Conservation (phyloP, 1,140 invertebrate genomes). For the Apis laboriosa region DNA sequence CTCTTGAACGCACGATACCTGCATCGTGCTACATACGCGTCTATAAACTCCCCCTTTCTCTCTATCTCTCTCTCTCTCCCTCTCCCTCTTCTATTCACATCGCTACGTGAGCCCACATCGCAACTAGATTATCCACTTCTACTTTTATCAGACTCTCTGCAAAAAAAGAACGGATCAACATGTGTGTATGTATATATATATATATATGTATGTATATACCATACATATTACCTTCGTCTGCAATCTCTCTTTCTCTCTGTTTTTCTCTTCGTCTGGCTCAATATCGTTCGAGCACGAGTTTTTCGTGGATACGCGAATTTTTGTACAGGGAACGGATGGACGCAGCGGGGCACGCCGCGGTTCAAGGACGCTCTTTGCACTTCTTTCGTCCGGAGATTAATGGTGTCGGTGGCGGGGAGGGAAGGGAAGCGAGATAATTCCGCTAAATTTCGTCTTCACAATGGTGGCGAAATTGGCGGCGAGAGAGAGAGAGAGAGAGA, state of each 20-base stretch:
- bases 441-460: conserved; percentile 66
- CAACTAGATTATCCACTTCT: conserved; percentile 10
- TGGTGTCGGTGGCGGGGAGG: conserved; percentile 9
- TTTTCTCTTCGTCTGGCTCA: background rate
- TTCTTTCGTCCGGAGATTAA: conserved; percentile 60
- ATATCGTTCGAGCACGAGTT: background rate
- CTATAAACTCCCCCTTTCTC: background rate
- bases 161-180: background rate
- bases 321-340: conserved; percentile 38
- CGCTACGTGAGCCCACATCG: background rate
- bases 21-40: background rate
- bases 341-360: conserved; percentile 12
- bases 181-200: too few relatives aligned
- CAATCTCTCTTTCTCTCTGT: too few relatives aligned
- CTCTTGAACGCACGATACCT: background rate
- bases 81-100: background rate
- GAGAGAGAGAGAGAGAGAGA: conserved; percentile 13
- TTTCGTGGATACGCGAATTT: conserved; percentile 5
- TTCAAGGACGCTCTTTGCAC: conserved; percentile 27
- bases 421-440: conserved; percentile 61
- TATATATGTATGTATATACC: too few relatives aligned
- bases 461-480: conserved; percentile 45
- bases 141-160: background rate
- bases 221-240: too few relatives aligned
- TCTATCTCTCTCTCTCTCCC: too few relatives aligned